phyloP scores from a whole-genome alignment of 2,797 vertebrate species.

The Sternotherus odoratus region DNA sequence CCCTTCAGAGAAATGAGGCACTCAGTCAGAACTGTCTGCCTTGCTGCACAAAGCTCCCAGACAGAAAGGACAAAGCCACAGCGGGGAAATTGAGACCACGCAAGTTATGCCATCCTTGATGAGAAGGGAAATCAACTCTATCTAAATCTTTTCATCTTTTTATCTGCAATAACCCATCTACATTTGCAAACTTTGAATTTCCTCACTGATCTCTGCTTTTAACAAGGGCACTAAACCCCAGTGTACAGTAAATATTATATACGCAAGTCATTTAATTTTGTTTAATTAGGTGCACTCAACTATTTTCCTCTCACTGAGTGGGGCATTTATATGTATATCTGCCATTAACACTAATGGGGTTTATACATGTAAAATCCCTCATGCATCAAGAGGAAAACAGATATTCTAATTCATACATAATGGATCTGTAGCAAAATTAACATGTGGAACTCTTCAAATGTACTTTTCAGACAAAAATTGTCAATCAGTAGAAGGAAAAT shows the following conservation, averaged over 20 bases:
- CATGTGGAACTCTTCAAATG: slow-evolving; percentile 70
- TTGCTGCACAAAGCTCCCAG: neutral
- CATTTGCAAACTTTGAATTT: neutral
- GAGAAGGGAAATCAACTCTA: slow-evolving; percentile 12
- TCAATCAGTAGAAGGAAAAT: slow-evolving; percentile 73
- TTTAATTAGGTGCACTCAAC: slow-evolving; percentile 65
- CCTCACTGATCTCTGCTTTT: slow-evolving; percentile 27
- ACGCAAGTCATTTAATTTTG: slow-evolving; percentile 66
- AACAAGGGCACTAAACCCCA: slow-evolving; percentile 14
- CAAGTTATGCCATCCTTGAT: neutral
- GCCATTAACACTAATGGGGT: slow-evolving; percentile 78
- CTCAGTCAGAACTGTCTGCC: neutral
- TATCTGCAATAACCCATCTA: neutral
- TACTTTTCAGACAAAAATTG: slow-evolving; percentile 75
- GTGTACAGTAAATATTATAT: slow-evolving; percentile 46
- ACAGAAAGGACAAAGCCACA: neutral
- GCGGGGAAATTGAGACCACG: neutral
- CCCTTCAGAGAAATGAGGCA: neutral
- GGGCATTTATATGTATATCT: slow-evolving; percentile 72
- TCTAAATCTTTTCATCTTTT: neutral
- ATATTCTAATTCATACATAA: slow-evolving; percentile 81
- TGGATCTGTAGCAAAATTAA: slow-evolving; percentile 82
- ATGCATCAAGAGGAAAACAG: slow-evolving; percentile 69
- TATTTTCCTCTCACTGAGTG: slow-evolving; percentile 57
- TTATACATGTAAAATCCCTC: slow-evolving; percentile 75